Percentiles rank a stretch among this genome's conserved stretches.
Conservation (phyloP, 2,797 vertebrate species). For the Choloepus didactylus region DNA sequence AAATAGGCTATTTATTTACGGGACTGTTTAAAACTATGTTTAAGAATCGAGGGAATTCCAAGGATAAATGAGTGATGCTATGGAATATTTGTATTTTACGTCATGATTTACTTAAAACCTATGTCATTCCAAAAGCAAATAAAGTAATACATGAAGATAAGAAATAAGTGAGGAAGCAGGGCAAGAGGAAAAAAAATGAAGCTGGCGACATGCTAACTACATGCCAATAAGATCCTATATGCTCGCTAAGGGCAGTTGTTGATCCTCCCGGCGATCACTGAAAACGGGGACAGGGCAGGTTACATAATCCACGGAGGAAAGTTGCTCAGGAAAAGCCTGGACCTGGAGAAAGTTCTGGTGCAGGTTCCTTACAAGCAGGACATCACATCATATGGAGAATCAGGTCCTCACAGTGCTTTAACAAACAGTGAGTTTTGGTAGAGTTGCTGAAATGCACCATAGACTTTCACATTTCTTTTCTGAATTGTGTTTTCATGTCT, state of each 20-base stretch:
- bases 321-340: not conserved
- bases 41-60: not conserved
- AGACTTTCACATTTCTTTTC: not conserved
- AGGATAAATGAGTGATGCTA: not conserved
- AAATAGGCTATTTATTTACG: not conserved
- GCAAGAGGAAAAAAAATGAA: not conserved
- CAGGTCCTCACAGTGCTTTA: not conserved
- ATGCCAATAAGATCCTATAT: not conserved
- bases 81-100: not conserved
- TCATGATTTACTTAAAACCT: not conserved
- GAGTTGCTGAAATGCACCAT: not conserved
- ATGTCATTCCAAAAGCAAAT: not conserved
- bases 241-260: not conserved
- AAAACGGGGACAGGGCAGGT: not conserved
- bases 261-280: not conserved
- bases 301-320: not conserved
- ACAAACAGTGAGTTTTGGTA: not conserved
- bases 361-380: not conserved
- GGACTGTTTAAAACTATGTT: not conserved
- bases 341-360: too few relatives aligned
- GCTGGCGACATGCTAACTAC: not conserved
- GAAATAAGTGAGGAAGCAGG: not conserved
- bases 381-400: accelerated
- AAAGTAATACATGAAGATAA: not conserved
- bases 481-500: not conserved